These are phyloP conservation scores for Phalacrocorax pelagicus DNA, from an alignment of 2,113 vertebrate species.

Conservation along the genomic window DNA sequence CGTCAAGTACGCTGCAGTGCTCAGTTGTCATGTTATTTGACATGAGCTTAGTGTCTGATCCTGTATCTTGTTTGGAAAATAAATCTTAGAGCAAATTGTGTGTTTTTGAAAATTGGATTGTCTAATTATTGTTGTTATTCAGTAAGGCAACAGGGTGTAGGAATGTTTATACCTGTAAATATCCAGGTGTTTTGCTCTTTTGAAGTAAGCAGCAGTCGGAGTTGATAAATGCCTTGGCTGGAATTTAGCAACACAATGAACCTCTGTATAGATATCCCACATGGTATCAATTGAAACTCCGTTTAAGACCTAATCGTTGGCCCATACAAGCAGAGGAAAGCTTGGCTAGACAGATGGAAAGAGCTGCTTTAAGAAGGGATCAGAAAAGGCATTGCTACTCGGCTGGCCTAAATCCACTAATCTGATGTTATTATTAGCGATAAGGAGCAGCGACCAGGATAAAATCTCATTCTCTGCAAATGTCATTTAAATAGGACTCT, in stretches of 20 bases:
- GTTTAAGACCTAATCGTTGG: conserved; percentile 72
- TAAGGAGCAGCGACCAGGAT: conserved; percentile 76
- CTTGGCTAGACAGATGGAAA: conserved; percentile 78
- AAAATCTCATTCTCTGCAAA: conserved; percentile 79
- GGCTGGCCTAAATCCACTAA: conserved; percentile 78
- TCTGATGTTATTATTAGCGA: conserved; percentile 83
- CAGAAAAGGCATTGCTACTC: conserved; percentile 74
- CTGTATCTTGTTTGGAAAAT: not conserved
- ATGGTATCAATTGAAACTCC: conserved; percentile 74
- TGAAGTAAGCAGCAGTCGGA: conserved; percentile 55
- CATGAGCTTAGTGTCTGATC: not conserved
- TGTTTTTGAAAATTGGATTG: not conserved
- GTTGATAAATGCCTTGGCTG: conserved; percentile 64
- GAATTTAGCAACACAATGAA: conserved; percentile 71
- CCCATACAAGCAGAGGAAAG: conserved; percentile 61
- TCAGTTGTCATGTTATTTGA: not conserved
- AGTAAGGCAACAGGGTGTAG: not conserved
- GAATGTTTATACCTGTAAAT: conserved; percentile 36
- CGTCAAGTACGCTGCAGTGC: not conserved
- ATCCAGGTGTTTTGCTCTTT: conserved; percentile 34
- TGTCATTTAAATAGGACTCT: conserved; percentile 81
- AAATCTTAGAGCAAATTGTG: not conserved
- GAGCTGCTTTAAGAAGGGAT: conserved; percentile 75
- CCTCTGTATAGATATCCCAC: conserved; percentile 68
- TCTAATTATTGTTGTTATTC: not conserved